Conservation (phyloP, 2,113 vertebrate species). For the Cyanistes caeruleus region DNA sequence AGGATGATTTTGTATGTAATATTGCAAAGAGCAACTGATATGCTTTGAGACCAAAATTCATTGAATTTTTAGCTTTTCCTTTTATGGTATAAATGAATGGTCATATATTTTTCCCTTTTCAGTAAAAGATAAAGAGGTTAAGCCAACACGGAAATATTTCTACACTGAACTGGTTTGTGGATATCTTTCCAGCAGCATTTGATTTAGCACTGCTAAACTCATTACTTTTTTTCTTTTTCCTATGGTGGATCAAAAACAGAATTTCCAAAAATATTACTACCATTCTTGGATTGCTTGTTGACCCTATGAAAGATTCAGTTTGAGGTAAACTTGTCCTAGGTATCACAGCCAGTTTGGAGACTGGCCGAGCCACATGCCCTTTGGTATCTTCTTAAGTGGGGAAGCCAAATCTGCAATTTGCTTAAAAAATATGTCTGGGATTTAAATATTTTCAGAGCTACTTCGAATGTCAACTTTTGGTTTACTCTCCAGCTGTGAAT, state of each 20-base stretch:
- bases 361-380: constrained; percentile 50
- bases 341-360: constrained; percentile 54
- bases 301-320: constrained; percentile 42
- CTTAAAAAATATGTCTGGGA: constrained; percentile 62
- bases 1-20: background rate
- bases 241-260: constrained; percentile 62
- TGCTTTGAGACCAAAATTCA: constrained; percentile 10
- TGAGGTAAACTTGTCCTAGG: constrained; percentile 48
- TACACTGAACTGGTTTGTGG: constrained; percentile 71
- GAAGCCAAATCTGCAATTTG: constrained; percentile 62
- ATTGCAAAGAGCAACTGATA: constrained; percentile 3
- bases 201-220: constrained; percentile 76
- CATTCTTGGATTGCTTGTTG: constrained; percentile 63
- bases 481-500: constrained; percentile 67
- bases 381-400: constrained; percentile 53
- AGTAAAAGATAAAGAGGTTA: constrained; percentile 66
- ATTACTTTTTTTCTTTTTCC: constrained; percentile 67
- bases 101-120: constrained; percentile 71
- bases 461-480: constrained; percentile 64
- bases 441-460: constrained; percentile 65
- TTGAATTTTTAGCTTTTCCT: constrained; percentile 56
- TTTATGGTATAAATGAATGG: constrained; percentile 69
- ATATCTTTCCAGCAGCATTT: constrained; percentile 69
- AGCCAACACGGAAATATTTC: constrained; percentile 79
- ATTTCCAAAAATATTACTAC: constrained; percentile 69